Evolutionary conservation across 2,797 vertebrate species (phyloP), one percentile per base, ranked within the genome.

Genomic region (Schizopygopsis pylzovi): DNA sequence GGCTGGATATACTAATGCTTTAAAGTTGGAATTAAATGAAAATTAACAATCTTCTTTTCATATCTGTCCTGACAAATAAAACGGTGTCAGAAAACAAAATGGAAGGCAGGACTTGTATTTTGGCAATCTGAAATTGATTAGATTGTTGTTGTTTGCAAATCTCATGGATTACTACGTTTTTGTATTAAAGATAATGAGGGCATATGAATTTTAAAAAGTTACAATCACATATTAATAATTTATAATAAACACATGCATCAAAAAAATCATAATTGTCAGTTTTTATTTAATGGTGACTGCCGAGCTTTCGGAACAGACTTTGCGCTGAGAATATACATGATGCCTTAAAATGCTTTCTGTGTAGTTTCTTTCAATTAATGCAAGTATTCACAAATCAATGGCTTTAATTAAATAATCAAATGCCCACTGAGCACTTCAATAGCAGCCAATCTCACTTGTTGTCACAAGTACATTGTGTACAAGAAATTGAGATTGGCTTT

Each of bases 301-400:
- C 4, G 2, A 43, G 25, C 25, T 37, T 76, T 37, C 37, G 16
- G 28, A 39, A 54, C 49, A 77, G 13, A 25, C 18, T 15, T 56
- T 56, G 20, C 10, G 15, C 15, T 56, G 12, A 37, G 18, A 56
- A 39, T n/a, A 56, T 18, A 39, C 33, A 54, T 9, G 1, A 52
- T 52, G 47, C 25, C 22, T 77, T 56, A 22, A 56, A 22, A 18
- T 79, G 54, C 37, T n/a, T 18, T 72, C 43, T 28, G 10, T 25
- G 56, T 79, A 28, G n/a, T 25, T 61, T 61, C 37, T 79, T 61
- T 61, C 76, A 83, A 37, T 56, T 43, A 75, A 37, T 54, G 47
- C 25, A 82, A 25, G 16, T 73, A 83, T 73, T 82, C 15, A 22
- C 39, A 83, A 83, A 83, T 83, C 65, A 33, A 61, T 82, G 52